phyloP scores from a whole-genome alignment of 2,113 vertebrate species.

The Lasiurus cinereus region DNA sequence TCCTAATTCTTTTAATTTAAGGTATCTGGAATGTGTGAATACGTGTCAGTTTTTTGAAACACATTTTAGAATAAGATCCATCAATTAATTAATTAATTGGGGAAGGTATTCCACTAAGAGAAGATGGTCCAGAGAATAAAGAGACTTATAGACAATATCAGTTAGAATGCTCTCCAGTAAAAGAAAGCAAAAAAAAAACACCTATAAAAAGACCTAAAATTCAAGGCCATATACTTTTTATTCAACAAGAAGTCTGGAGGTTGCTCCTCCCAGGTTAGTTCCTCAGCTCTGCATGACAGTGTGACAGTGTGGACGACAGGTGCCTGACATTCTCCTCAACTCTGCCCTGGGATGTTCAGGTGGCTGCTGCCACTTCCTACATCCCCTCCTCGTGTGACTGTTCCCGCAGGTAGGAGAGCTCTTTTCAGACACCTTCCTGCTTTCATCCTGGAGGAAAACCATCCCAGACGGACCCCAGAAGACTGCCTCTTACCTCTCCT shows the following conservation, averaged over 20 bases:
- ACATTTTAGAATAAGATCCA: neutral
- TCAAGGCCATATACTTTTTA: neutral
- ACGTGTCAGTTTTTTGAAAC: neutral
- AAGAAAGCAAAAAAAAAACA: neutral
- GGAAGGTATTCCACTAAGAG: neutral
- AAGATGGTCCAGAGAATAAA: neutral
- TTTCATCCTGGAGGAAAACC: neutral
- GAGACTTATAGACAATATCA: neutral
- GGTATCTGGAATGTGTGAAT: neutral
- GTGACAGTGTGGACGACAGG: rapidly evolving
- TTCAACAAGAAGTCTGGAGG: neutral
- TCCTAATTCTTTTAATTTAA: neutral
- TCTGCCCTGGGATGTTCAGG: neutral
- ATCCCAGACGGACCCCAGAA: neutral
- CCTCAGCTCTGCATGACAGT: no score
- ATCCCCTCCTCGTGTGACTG: neutral
- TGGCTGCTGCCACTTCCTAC: neutral
- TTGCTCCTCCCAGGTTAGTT: neutral
- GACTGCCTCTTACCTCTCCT: neutral
- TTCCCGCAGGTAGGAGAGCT: neutral
- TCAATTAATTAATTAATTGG: neutral
- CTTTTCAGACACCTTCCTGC: neutral
- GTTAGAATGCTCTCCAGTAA: neutral
- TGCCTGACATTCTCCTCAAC: neutral
- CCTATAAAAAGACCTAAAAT: neutral